Base-by-base conservation (phyloP, 1,140 invertebrate species). In the Holotrichia oblita region DNA sequence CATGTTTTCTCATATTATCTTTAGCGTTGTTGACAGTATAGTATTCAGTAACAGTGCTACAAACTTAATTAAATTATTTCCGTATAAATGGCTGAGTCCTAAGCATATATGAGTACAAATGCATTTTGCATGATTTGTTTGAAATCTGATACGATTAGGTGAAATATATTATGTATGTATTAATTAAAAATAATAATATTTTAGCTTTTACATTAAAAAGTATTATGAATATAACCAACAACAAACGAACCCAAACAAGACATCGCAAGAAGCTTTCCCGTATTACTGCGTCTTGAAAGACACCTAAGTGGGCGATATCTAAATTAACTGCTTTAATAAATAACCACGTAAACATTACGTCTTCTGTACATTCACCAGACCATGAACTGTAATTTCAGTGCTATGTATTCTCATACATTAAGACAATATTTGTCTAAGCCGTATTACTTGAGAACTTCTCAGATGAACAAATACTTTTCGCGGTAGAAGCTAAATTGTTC, bases 371-470 rank as follows among this genome's bases (percentile, higher is more conserved):
- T 55, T n/a, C 14, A 17, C 48, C 14, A n/a, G 14, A 6, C 14
- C 48, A 6, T 55, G 48, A 55, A 55, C n/a, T 17, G 48, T 55
- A n/a, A 55, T 55, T 55, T 55, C 6, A 55, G n/a, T 6, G 0
- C 14, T 14, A 20, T 55, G 12, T n/a, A 55, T 14, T 14, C 12
- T 7, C 48, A 55, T 55, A 55, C 48, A 55, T 55, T 55, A 17
- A 55, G n/a, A 55, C 48, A 55, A 55, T n/a, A 55, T 55, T 55
- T 55, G 48, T 7, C 0, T 17, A 6, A 55, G 14, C 2, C 14
- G 48, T 55, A 55, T 55, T 55, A 17, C 48, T 55, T 55, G 48
- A 55, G 48, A 55, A n/a, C n/a, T 17, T n/a, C 48, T 17, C 48
- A 55, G 48, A 55, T 55, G 48, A 55, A 17, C 14, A 55, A 55